Percentiles rank a stretch among this genome's conserved stretches.
These are phyloP conservation scores for Drosophila neocordata DNA, from an alignment of 1,140 invertebrate genomes.

Conservation along the genomic window DNA sequence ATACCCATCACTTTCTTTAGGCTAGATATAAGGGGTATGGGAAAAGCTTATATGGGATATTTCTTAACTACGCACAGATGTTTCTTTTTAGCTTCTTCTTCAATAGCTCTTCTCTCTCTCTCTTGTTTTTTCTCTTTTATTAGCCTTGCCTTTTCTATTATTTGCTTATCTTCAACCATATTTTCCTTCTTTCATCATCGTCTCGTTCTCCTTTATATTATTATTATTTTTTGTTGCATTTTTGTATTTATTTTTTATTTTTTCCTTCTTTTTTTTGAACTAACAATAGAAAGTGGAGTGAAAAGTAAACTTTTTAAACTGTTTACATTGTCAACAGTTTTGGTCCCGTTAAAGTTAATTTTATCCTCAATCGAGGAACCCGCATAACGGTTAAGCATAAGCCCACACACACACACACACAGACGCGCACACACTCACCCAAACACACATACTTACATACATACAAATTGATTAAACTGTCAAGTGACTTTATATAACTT, in stretches of 20 bases:
- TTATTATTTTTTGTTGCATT: not conserved
- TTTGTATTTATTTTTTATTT: not conserved
- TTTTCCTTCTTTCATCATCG: not conserved
- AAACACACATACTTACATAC: constrained; percentile 22
- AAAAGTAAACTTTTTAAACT: constrained; percentile 63
- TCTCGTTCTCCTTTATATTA: not conserved
- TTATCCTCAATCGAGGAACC: constrained; percentile 31
- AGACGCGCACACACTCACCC: constrained; percentile 21
- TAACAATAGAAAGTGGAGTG: constrained; percentile 27
- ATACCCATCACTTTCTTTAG: not conserved
- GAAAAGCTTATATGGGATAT: constrained; percentile 41
- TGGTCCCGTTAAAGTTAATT: constrained; percentile 10
- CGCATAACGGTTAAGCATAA: constrained; percentile 42
- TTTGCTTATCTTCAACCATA: constrained; percentile 47
- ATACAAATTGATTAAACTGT: constrained; percentile 77
- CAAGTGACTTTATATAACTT: constrained; percentile 79
- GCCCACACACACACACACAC: constrained; percentile 18
- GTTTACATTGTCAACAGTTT: constrained; percentile 56
- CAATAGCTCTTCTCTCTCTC: not conserved
- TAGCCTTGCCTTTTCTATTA: constrained; percentile 42
- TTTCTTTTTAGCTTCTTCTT: constrained; percentile 25
- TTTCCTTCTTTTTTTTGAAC: not conserved
- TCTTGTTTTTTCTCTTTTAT: constrained; percentile 50
- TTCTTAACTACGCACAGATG: constrained; percentile 54
- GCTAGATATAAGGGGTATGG: constrained; percentile 18